phyloP scores from a whole-genome alignment of 2,797 vertebrate genomes.

The Enteromius thamalakanensis region DNA sequence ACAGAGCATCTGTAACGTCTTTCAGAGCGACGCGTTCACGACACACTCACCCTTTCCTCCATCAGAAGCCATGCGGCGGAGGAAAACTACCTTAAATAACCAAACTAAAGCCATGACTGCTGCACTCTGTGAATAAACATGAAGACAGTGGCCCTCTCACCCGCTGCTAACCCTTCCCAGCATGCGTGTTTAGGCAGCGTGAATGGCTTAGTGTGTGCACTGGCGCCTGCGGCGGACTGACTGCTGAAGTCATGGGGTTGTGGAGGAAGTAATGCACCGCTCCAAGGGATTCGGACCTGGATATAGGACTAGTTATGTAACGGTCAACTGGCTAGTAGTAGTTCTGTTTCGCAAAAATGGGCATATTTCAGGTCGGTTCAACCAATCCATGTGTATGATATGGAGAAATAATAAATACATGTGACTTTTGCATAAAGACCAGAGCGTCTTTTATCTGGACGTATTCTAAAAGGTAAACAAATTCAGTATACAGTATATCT shows the following conservation, averaged over 20 bases:
- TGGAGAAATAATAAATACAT: not conserved
- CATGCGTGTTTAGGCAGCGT: conserved; percentile 18
- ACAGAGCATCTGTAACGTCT: conserved; percentile 19
- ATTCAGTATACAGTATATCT: no score
- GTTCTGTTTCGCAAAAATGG: not conserved
- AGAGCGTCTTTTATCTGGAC: not conserved
- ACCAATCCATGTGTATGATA: not conserved
- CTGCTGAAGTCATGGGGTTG: conserved; percentile 27
- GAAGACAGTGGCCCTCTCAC: conserved; percentile 37
- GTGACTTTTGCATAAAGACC: not conserved
- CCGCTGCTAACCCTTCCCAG: conserved; percentile 12
- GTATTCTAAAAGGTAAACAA: no score
- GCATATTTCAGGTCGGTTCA: not conserved
- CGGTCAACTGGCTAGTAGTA: not conserved
- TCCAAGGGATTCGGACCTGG: not conserved
- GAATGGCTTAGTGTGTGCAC: conserved; percentile 35
- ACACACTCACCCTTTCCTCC: conserved; percentile 54
- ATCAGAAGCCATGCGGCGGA: conserved; percentile 53
- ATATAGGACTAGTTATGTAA: not conserved
- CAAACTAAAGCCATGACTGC: conserved; percentile 47
- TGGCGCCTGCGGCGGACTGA: conserved; percentile 27
- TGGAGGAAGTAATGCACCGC: conserved; percentile 7
- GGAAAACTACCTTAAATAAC: conserved; percentile 63
- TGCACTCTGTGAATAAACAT: conserved; percentile 23
- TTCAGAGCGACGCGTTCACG: conserved; percentile 52